These are phyloP conservation scores for Mimumesa dahlbomi DNA, from an alignment of 2,888 invertebrate genomes.

Conservation along the genomic window DNA sequence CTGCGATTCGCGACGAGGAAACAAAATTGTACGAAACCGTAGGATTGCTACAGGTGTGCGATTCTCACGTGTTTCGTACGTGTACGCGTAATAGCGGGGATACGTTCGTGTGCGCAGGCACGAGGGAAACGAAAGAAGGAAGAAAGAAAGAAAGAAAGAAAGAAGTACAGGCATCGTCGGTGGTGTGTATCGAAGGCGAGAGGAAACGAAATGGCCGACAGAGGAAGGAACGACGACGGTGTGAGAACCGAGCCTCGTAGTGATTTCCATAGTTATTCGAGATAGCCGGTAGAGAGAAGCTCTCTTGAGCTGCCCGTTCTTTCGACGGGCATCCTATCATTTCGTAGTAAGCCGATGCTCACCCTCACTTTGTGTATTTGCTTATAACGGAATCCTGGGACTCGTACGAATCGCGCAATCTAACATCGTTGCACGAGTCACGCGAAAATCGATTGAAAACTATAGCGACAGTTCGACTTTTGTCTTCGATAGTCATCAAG, in stretches of 20 bases:
- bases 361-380: slow-evolving; percentile 45
- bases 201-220: slow-evolving; percentile 57
- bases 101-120: slow-evolving; percentile 2
- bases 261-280: slow-evolving; percentile 77
- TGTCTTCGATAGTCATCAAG: too few relatives aligned
- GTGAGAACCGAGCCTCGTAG: slow-evolving; percentile 74
- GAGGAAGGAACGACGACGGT: slow-evolving; percentile 67
- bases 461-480: too few relatives aligned
- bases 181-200: slow-evolving; percentile 46
- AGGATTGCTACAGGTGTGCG: slow-evolving; percentile 24
- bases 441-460: neutral
- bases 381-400: slow-evolving; percentile 43
- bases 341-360: slow-evolving; percentile 51
- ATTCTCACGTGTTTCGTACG: slow-evolving; percentile 54
- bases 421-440: neutral
- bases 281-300: slow-evolving; percentile 67
- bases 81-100: slow-evolving; percentile 8
- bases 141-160: slow-evolving; percentile 14
- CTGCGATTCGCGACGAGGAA: slow-evolving; percentile 38
- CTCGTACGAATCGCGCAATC: slow-evolving; percentile 50
- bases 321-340: slow-evolving; percentile 69
- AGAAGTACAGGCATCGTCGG: slow-evolving; percentile 19
- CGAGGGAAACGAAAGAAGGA: slow-evolving; percentile 7
- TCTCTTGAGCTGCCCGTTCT: slow-evolving; percentile 50
- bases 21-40: slow-evolving; percentile 46